Conservation (phyloP, 2,888 invertebrate species). For the Brachypalpus laphriformis region DNA sequence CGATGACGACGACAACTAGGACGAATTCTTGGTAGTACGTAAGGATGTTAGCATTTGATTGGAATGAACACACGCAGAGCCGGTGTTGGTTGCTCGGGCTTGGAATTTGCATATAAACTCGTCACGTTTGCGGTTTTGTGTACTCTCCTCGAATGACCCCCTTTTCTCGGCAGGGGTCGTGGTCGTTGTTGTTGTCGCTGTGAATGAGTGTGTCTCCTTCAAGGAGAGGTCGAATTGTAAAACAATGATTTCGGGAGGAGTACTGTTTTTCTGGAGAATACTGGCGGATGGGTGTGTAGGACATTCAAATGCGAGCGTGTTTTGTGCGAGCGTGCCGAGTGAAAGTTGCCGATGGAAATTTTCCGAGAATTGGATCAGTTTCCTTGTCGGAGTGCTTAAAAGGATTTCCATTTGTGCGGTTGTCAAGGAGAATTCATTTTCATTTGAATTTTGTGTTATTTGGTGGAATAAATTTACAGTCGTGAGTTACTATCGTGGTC, state of each 20-base stretch:
- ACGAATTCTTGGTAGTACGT: slow-evolving; percentile 39
- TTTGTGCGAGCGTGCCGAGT: slow-evolving; percentile 48
- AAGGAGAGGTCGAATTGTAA: slow-evolving; percentile 54
- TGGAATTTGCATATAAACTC: slow-evolving; percentile 70
- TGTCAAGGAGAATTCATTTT: neutral
- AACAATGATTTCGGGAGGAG: slow-evolving; percentile 52
- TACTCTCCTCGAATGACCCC: slow-evolving; percentile 63
- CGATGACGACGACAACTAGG: slow-evolving; percentile 8
- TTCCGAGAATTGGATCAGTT: slow-evolving; percentile 53
- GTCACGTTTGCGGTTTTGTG: slow-evolving; percentile 72
- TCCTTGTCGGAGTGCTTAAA: neutral
- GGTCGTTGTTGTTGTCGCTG: slow-evolving; percentile 28
- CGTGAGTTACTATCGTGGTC: neutral
- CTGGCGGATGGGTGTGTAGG: neutral
- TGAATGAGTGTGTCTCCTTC: slow-evolving; percentile 8
- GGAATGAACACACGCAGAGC: slow-evolving; percentile 62
- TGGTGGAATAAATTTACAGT: neutral
- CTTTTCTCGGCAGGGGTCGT: slow-evolving; percentile 42
- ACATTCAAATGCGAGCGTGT: slow-evolving; percentile 25
- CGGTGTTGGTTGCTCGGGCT: slow-evolving; percentile 48
- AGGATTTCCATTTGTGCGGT: neutral
- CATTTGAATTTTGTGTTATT: slow-evolving; percentile 1
- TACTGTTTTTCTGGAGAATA: neutral
- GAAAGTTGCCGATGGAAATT: slow-evolving; percentile 51
- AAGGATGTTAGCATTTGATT: slow-evolving; percentile 66